Base-by-base conservation (phyloP, 2,113 vertebrate genomes). In the Semnopithecus entellus region DNA sequence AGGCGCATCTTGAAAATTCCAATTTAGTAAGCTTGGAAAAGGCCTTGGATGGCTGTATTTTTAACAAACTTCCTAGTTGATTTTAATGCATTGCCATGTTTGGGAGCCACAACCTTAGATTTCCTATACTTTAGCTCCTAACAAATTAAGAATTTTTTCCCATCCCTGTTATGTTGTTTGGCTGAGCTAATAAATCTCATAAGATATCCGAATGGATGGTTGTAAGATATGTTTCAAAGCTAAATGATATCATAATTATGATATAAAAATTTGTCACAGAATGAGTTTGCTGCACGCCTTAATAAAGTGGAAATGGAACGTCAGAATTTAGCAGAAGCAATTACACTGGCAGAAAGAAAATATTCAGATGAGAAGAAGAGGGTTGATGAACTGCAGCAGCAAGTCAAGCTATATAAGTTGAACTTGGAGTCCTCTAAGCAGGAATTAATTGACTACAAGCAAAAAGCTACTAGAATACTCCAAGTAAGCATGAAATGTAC, bases 381-480 rank as follows among this genome's bases (percentile, higher is more conserved):
- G 90, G 97, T 97, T 0, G 99, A 99, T 2, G 99, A 99, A 32
- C 93, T 99, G 12, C 99, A 99, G 84, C 99, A 99, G 97, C 99
- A 99, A 95, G 95, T 99, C 92, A 99, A 99, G 98, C 97, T 97
- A 20, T 97, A 98, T 72, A 99, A 99, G 97, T 97, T 97, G 22
- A 98, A 97, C 70, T 95, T 99, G 2, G 99, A 99, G 88, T 98
- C 98, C 38, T 98, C 98, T 66, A 99, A 99, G 97, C 99, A 99
- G 96, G 99, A 99, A 75, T 89, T 99, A 61, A 96, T 98, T 20
- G 99, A 99, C 97, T 99, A 99, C 97, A 99, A 99, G 96, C 99
- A 99, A 85, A 99, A 99, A 97, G 99, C 99, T 23, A 99, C 99
- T 4, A 99, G 99, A 43, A 99, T 99, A 90, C 99, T 99, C 35